Conservation (phyloP, 2,888 invertebrate species). For the Cosmia pyralina region DNA sequence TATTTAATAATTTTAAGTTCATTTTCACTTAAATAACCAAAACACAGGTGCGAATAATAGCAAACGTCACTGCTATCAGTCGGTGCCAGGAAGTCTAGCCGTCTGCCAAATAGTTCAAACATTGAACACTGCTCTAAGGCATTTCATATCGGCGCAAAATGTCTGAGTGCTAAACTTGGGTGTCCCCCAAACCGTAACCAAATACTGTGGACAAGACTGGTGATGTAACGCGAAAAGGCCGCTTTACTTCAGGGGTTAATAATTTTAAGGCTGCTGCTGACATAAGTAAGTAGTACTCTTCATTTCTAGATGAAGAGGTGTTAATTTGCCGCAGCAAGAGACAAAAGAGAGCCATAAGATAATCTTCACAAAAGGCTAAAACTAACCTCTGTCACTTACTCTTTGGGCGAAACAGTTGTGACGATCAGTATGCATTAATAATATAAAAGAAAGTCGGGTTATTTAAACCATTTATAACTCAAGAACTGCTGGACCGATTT, state of each 20-base stretch:
- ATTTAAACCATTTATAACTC: too few relatives aligned
- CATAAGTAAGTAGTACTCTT: neutral
- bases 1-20: neutral
- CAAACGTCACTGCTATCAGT: constrained; percentile 19
- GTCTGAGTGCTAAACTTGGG: constrained; percentile 18
- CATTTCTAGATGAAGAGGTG: neutral
- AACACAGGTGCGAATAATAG: constrained; percentile 31
- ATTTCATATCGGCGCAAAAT: constrained; percentile 32
- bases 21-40: constrained; percentile 4
- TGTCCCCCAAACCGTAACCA: constrained; percentile 36
- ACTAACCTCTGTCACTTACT: neutral
- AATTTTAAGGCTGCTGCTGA: neutral
- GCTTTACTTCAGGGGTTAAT: neutral
- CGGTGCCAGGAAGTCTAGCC: constrained; percentile 51
- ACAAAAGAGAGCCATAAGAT: neutral
- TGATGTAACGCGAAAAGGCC: constrained; percentile 5
- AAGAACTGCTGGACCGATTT: too few relatives aligned
- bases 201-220: constrained; percentile 39
- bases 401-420: neutral
- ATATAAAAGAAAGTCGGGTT: too few relatives aligned
- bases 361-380: neutral
- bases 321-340: neutral
- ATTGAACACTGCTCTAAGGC: constrained; percentile 27
- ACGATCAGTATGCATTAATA: neutral
- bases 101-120: constrained; percentile 51